Base-by-base conservation (phyloP, 1,140 invertebrate genomes). In the Latrodectus geometricus region DNA sequence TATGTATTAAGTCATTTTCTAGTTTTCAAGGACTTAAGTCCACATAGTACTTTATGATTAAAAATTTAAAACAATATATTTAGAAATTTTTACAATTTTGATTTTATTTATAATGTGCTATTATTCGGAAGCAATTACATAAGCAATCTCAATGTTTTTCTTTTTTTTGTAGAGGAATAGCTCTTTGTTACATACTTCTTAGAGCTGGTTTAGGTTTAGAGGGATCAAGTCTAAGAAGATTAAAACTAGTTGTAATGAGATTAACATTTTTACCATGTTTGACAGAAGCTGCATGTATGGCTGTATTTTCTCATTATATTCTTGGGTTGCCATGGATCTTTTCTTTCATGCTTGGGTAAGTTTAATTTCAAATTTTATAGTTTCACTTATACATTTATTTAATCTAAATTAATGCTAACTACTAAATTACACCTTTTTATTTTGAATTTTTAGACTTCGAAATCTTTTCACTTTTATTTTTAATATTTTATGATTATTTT, bases 171-270 rank as follows among this genome's bases (percentile, higher is more conserved):
- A 35, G 97, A 90, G 96, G 96, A 92, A 94, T 97, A 83, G 96
- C 97, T 9, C 92, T 99, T 88, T 95, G 96, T 8, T 95, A 99
- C 70, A 98, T 99, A 89, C 92, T 99, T 88, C 95, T 95, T 56
- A 92, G 97, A 92, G 98, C 97, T 88, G 98, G 98, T 8, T 92
- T 99, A 89, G 96, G 97, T 89, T 92, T 99, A 88, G 96, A 99
- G 91, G 95, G 96, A 3, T 90, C 92, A 73, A 96, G 95, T 9
- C 92, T 99, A 89, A 94, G 94, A 90, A 94, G 95, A 89, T 93
- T 97, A 84, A 95, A 94, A 90, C 92, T 94, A 69, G 94, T 95
- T 14, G 95, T 95, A 0, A 93, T 97, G 8, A 95, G 97, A 90
- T 91, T 98, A 17, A 96, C 96, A 21, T 92, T 98, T 66, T 92